These are phyloP conservation scores for Acrocephalus kingi DNA, from an alignment of 2,113 vertebrate genomes.

Conservation along the genomic window DNA sequence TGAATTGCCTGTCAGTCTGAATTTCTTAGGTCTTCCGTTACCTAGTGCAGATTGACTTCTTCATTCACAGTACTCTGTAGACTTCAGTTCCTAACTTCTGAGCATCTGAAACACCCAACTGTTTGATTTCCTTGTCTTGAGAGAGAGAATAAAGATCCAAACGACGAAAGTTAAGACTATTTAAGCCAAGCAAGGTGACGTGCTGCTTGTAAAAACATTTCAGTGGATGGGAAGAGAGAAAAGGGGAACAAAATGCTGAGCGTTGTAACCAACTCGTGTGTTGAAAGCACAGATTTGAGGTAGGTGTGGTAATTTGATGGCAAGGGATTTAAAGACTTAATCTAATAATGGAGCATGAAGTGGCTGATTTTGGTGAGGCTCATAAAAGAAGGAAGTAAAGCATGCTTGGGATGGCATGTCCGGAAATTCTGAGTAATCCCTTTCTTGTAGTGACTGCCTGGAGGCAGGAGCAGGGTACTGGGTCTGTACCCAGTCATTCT, in stretches of 20 bases:
- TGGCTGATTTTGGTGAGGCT: not conserved
- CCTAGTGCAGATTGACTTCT: not conserved
- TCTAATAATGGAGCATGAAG: not conserved
- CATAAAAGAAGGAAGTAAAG: not conserved
- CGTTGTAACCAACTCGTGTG: accelerated
- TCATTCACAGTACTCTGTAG: not conserved
- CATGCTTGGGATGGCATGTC: not conserved
- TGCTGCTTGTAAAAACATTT: not conserved
- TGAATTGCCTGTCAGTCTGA: not conserved
- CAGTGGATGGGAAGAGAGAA: not conserved
- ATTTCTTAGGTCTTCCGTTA: not conserved
- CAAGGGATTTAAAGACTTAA: not conserved
- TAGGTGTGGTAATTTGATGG: not conserved
- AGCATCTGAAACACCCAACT: not conserved
- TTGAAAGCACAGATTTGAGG: not conserved
- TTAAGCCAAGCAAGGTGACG: not conserved
- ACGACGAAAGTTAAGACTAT: not conserved
- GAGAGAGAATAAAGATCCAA: not conserved
- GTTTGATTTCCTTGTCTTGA: not conserved
- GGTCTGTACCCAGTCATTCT: not conserved
- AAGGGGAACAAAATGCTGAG: not conserved
- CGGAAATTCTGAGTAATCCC: not conserved
- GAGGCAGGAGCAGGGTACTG: not conserved
- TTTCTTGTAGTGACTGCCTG: not conserved
- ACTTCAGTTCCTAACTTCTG: not conserved